These are phyloP conservation scores for Polydrusus pterygomalis DNA, from an alignment of 2,888 invertebrate genomes.

Conservation along the genomic window DNA sequence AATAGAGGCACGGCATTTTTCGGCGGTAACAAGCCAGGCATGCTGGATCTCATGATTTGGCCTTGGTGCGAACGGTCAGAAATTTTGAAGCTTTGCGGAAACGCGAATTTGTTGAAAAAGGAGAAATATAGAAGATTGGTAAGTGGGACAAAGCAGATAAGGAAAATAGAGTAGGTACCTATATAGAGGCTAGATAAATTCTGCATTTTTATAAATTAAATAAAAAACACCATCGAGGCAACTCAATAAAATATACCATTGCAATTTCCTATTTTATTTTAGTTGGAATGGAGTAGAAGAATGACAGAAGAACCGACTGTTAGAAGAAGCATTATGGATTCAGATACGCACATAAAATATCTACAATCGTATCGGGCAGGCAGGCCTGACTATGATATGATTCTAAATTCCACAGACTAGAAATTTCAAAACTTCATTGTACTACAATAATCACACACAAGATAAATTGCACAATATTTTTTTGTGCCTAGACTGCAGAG, in stretches of 20 bases:
- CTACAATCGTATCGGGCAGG: conserved; percentile 79
- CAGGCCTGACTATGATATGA: conserved; percentile 79
- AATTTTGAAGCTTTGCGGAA: conserved; percentile 76
- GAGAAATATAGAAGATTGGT: conserved; percentile 81
- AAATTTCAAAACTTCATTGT: background rate
- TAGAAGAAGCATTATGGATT: conserved; percentile 78
- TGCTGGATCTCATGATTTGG: conserved; percentile 90
- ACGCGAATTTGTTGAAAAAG: conserved; percentile 79
- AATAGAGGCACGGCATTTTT: conserved; percentile 80
- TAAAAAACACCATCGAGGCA: no score
- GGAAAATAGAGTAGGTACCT: no score
- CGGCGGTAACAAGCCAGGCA: conserved; percentile 81
- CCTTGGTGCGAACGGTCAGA: conserved; percentile 86
- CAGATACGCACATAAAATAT: conserved; percentile 84
- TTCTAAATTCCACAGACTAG: conserved; percentile 59
- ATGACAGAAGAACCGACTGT: conserved; percentile 84
- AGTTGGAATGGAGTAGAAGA: conserved; percentile 81
- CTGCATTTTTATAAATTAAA: no score
- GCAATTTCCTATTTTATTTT: conserved; percentile 62
- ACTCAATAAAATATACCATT: no score
- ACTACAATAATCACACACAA: background rate
- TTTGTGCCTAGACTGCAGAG: background rate
- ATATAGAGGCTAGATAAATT: no score
- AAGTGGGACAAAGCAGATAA: conserved; percentile 59
- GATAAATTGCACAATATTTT: background rate